Percentiles rank a stretch among this genome's conserved stretches.
phyloP scores from a whole-genome alignment of 2,888 invertebrate species.

The Bellardia pandia region DNA sequence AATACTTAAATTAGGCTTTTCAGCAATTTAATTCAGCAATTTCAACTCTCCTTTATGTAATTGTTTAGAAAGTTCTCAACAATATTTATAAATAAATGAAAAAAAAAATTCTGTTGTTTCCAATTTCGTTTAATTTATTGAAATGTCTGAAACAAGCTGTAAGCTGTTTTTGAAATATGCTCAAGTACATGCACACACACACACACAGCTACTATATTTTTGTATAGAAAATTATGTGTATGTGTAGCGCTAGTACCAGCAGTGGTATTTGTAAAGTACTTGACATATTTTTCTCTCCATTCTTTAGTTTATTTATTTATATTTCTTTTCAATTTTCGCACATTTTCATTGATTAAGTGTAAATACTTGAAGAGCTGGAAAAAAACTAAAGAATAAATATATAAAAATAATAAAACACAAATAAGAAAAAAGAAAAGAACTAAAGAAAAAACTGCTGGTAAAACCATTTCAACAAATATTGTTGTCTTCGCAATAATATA shows the following conservation, averaged over 20 bases:
- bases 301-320: slow-evolving; percentile 57
- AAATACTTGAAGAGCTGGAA: slow-evolving; percentile 67
- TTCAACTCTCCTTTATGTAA: background rate
- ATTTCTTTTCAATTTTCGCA: slow-evolving; percentile 65
- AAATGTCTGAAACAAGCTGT: slow-evolving; percentile 58
- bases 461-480: slow-evolving; percentile 51
- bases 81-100: background rate
- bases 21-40: background rate
- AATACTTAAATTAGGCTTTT: background rate
- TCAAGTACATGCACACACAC: background rate
- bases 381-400: slow-evolving; percentile 13
- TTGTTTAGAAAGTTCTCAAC: background rate
- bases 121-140: slow-evolving; percentile 45
- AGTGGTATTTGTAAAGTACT: slow-evolving; percentile 56
- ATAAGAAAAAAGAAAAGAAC: background rate
- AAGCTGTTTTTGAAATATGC: slow-evolving; percentile 50
- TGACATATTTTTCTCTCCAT: slow-evolving; percentile 61
- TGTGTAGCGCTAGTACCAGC: background rate
- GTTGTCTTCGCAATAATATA: slow-evolving; percentile 19
- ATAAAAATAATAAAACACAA: slow-evolving; percentile 34
- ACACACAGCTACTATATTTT: background rate
- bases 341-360: slow-evolving; percentile 70
- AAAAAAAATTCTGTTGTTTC: slow-evolving; percentile 13
- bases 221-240: background rate
- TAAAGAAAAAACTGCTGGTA: background rate